These are phyloP conservation scores for Eurystomus gularis DNA, from an alignment of 2,113 vertebrate genomes.

Conservation along the genomic window DNA sequence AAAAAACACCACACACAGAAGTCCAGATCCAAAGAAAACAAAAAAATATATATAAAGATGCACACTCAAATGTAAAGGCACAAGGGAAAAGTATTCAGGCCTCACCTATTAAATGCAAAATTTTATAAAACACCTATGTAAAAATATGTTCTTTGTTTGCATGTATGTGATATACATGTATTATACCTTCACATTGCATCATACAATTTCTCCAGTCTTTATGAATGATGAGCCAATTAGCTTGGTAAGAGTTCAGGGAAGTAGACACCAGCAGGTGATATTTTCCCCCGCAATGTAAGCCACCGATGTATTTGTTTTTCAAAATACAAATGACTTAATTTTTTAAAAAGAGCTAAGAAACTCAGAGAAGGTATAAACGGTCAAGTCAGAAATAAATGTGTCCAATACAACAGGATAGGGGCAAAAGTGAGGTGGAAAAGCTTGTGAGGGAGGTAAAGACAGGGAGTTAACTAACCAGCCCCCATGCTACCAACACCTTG, in stretches of 20 bases:
- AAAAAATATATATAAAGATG: not conserved
- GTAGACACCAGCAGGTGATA: not conserved
- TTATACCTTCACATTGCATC: not conserved
- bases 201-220: not conserved
- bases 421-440: not conserved
- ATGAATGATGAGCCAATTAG: not conserved
- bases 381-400: not conserved
- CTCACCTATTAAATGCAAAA: not conserved
- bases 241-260: not conserved
- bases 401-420: not conserved
- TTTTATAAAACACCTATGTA: not conserved
- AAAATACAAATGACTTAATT: not conserved
- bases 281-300: not conserved
- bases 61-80: not conserved
- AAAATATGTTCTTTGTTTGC: not conserved
- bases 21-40: not conserved
- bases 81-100: not conserved
- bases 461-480: not conserved
- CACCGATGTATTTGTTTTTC: not conserved
- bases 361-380: not conserved
- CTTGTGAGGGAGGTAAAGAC: rapidly evolving
- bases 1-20: not conserved
- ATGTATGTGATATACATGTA: not conserved
- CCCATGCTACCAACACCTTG: not conserved
- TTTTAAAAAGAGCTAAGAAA: not conserved